Evolutionary conservation across 1,140 invertebrate species (phyloP), one percentile per base, ranked within the genome.

Genomic region (Eciton burchellii): DNA sequence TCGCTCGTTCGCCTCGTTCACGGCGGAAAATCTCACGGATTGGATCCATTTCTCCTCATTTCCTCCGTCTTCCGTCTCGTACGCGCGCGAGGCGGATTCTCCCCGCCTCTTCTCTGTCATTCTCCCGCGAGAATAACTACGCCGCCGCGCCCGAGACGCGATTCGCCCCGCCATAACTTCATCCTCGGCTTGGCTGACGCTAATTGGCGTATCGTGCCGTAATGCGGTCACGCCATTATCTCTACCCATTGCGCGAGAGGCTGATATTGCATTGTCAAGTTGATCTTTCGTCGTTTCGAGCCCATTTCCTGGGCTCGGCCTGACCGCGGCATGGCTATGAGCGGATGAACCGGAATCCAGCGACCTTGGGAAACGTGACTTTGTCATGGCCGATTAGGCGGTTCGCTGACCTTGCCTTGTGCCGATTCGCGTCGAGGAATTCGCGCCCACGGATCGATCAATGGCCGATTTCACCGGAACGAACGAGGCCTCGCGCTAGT

Each of bases 161-260:
- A 24, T 35, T 62, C 35, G 66, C 54, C 82, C 66, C 73, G 62
- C 72, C 86, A 85, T 89, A 89, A 87, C 85, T 90, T 87, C 60
- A 87, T 85, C 83, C 56, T 71, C 83, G 86, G 65, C 81, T 82
- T 81, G 74, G 77, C 74, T 86, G 85, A 90, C 89, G 90, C 87
- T 91, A 91, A 91, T 91, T 91, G 91, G 89, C 90, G 88, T 89
- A 90, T 89, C 86, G 88, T 90, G 89, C 84, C 83, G 88, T 91
- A 90, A 91, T 88, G 84, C 86, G 83, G 85, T 89, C 87, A 89
- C 90, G 87, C 84, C 85, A 90, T 88, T 90, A 89, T 90, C 90
- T 88, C 79, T 87, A 87, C 73, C 84, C 84, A 83, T 82, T 71
- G 82, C 73, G 59, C 77, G 81, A 79, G 76, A 79, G 62, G 72